A percentile compares a stretch with the other conserved stretches of the same genome.
These are phyloP conservation scores for Esox masquinongy DNA, from an alignment of 2,797 vertebrate species.

Conservation along the genomic window DNA sequence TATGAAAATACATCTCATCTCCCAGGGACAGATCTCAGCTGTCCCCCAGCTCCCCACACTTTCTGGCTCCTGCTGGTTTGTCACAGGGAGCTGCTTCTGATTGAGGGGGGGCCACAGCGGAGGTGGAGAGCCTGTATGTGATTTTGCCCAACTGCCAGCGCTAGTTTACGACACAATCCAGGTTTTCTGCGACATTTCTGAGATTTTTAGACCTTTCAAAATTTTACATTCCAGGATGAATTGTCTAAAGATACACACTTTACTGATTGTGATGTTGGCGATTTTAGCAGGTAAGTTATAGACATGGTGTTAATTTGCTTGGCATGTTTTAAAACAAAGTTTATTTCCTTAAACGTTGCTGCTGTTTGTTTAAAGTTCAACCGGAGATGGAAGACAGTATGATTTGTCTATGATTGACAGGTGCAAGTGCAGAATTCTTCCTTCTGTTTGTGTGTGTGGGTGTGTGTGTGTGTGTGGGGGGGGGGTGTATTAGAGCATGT, in stretches of 20 bases:
- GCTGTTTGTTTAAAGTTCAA: conserved; percentile 2
- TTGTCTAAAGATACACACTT: conserved; percentile 31
- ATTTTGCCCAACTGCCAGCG: not conserved
- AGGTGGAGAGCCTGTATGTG: not conserved
- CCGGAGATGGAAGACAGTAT: not conserved
- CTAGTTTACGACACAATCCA: not conserved
- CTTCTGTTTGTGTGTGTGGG: not conserved
- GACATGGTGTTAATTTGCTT: not conserved
- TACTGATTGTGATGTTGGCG: conserved; percentile 42
- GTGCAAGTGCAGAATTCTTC: conserved; percentile 5
- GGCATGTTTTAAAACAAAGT: not conserved
- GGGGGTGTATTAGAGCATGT: not conserved
- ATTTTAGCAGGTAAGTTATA: conserved; percentile 54
- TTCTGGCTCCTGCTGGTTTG: not conserved
- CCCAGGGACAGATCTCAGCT: conserved; percentile 59
- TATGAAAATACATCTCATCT: too few relatives aligned
- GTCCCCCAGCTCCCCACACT: conserved; percentile 27
- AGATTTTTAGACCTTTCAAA: too few relatives aligned
- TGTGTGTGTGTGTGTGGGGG: too few relatives aligned
- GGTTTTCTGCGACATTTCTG: too few relatives aligned
- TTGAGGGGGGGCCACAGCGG: not conserved
- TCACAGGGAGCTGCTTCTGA: not conserved
- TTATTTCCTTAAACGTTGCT: not conserved
- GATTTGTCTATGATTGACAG: conserved; percentile 4
- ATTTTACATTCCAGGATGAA: conserved; percentile 47